Conservation (phyloP, 2,113 vertebrate genomes). For the Tamias sibiricus region DNA sequence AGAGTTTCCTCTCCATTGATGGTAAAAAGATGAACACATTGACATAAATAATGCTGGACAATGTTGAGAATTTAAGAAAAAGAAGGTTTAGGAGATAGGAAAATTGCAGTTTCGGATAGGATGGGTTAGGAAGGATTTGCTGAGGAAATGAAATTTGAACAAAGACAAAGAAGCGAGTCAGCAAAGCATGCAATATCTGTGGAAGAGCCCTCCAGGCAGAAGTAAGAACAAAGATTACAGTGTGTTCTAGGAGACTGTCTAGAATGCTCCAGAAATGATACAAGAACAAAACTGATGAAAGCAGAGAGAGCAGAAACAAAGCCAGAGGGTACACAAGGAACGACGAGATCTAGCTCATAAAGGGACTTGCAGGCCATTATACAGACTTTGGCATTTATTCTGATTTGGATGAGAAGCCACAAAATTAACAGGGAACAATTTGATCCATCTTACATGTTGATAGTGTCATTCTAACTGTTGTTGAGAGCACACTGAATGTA, state of each 20-base stretch:
- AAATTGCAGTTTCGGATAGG: background rate
- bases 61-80: background rate
- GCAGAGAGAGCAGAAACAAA: background rate
- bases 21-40: background rate
- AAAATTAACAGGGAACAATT: background rate
- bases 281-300: background rate
- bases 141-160: background rate
- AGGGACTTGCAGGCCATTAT: background rate
- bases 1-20: background rate
- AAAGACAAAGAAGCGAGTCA: background rate
- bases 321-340: background rate
- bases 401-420: background rate
- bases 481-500: background rate
- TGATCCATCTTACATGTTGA: background rate
- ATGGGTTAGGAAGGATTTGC: background rate
- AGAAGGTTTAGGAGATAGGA: background rate
- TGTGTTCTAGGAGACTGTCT: background rate
- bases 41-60: background rate
- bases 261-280: background rate
- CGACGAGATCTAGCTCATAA: background rate
- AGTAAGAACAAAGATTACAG: background rate
- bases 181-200: background rate
- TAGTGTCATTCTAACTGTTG: background rate
- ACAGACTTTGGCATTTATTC: background rate
- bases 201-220: background rate